Evolutionary conservation across 2,888 invertebrate genomes (phyloP).

Genomic region (Chymomyza caudatula): DNA sequence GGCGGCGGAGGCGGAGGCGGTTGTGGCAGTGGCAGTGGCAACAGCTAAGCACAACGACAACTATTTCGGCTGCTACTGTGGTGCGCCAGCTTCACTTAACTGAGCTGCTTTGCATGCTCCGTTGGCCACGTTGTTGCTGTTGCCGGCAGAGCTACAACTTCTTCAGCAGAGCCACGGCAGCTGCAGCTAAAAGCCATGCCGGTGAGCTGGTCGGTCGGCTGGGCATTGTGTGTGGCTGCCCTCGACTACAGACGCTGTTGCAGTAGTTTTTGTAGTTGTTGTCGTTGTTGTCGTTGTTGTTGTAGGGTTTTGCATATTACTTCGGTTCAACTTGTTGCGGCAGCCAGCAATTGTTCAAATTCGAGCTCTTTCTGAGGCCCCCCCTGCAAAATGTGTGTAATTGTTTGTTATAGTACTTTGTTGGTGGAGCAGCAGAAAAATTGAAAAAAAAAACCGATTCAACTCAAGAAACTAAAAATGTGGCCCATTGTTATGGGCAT

Average conservation of each 20-base stretch:
- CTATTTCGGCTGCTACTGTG: constrained; percentile 68
- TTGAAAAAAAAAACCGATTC: constrained; percentile 33
- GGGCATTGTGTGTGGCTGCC: constrained; percentile 41
- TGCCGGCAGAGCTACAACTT: constrained; percentile 54
- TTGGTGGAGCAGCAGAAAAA: constrained; percentile 51
- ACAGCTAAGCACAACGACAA: constrained; percentile 36
- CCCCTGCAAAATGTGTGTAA: constrained; percentile 72
- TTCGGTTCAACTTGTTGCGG: constrained; percentile 61
- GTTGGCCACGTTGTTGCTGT: constrained; percentile 58
- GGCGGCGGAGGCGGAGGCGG: constrained; percentile 6
- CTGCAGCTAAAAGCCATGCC: constrained; percentile 40
- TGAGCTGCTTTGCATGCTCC: constrained; percentile 65
- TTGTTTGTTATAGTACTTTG: constrained; percentile 71
- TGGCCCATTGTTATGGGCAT: constrained; percentile 75
- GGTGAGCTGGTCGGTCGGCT: constrained; percentile 32
- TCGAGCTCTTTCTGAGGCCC: constrained; percentile 40
- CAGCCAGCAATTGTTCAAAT: constrained; percentile 58
- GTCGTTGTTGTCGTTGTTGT: constrained; percentile 20
- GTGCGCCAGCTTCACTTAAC: constrained; percentile 27
- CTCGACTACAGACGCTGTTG: neutral
- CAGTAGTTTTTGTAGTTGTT: neutral
- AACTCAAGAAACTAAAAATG: constrained; percentile 54
- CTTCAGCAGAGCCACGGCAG: constrained; percentile 46
- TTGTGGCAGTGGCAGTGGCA: neutral
- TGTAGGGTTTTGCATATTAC: constrained; percentile 12